Percentiles rank a stretch among this genome's conserved stretches.
Evolutionary conservation across 2,113 vertebrate genomes (phyloP).

Genomic region (Pterocles orientalis): DNA sequence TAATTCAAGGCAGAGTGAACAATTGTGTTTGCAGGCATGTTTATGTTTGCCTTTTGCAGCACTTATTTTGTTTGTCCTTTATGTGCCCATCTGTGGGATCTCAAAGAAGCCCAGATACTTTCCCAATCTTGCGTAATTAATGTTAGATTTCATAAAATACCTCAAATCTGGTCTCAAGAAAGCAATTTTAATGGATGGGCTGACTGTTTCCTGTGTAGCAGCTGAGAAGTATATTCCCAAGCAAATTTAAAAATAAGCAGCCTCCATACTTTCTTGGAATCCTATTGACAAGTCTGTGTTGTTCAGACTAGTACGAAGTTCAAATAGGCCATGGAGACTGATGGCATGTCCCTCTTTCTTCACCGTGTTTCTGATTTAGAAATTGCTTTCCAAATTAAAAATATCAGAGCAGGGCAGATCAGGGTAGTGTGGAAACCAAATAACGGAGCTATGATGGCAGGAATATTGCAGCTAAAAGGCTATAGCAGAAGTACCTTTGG

Average conservation of each 20-base stretch:
- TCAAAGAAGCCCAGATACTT: conserved; percentile 24
- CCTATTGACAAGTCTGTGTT: background rate
- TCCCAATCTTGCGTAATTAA: conserved; percentile 26
- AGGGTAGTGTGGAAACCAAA: background rate
- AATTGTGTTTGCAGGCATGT: conserved; percentile 56
- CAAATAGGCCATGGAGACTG: conserved; percentile 23
- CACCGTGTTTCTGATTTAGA: background rate
- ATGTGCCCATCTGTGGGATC: conserved; percentile 19
- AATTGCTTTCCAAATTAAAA: conserved; percentile 2
- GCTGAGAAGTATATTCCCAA: conserved; percentile 37
- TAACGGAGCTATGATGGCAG: fast-evolving
- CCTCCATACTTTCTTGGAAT: conserved; percentile 29
- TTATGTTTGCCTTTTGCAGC: conserved; percentile 63
- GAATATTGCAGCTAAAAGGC: background rate
- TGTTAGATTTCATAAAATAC: conserved; percentile 1
- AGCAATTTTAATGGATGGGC: background rate
- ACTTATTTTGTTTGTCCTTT: conserved; percentile 53
- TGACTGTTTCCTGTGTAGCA: conserved; percentile 6
- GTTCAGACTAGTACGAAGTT: conserved; percentile 6
- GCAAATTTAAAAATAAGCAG: conserved; percentile 18
- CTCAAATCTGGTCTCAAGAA: background rate
- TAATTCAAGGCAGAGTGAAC: conserved; percentile 58
- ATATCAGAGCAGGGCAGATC: background rate
- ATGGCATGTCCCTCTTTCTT: conserved; percentile 25
- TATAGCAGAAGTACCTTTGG: background rate